Conservation (phyloP, 2,888 invertebrate species). For the Oxyteleia sp. region DNA sequence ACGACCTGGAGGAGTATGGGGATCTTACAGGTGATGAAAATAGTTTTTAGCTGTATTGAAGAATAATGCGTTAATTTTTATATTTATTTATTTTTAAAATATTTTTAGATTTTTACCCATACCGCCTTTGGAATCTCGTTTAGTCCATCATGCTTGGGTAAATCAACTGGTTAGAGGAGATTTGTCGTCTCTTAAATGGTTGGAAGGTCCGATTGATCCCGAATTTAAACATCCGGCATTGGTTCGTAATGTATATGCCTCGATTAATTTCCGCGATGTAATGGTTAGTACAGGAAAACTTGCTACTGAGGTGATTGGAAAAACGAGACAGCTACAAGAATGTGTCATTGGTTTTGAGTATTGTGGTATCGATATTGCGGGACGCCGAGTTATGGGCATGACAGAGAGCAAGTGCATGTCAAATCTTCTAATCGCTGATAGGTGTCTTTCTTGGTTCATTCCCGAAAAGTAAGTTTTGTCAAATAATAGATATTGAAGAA, state of each 20-base stretch:
- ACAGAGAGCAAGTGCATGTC: conserved; percentile 87
- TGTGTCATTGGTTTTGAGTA: conserved; percentile 92
- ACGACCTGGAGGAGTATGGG: conserved; percentile 89
- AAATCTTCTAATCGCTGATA: conserved; percentile 88
- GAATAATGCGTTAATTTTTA: too few relatives aligned
- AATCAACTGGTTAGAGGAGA: conserved; percentile 95
- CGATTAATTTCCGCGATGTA: conserved; percentile 97
- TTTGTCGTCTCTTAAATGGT: conserved; percentile 94
- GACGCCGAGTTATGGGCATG: conserved; percentile 88
- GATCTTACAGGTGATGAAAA: conserved; percentile 89
- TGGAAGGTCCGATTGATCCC: conserved; percentile 90
- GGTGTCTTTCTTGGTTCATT: conserved; percentile 88
- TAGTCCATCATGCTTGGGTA: conserved; percentile 91
- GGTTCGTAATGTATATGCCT: conserved; percentile 91
- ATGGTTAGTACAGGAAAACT: conserved; percentile 98
- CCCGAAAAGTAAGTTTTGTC: conserved; percentile 85
- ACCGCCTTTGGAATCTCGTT: conserved; percentile 88
- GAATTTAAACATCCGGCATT: conserved; percentile 78
- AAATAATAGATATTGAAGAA: not conserved
- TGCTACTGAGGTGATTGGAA: conserved; percentile 93
- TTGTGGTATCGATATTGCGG: conserved; percentile 89
- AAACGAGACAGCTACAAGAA: conserved; percentile 90
- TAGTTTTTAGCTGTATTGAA: too few relatives aligned
- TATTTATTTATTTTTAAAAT: conserved; percentile 1
- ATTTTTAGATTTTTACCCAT: conserved; percentile 91